Evolutionary conservation across 2,797 vertebrate species (phyloP).

Genomic region (Eurystomus glaucurus): DNA sequence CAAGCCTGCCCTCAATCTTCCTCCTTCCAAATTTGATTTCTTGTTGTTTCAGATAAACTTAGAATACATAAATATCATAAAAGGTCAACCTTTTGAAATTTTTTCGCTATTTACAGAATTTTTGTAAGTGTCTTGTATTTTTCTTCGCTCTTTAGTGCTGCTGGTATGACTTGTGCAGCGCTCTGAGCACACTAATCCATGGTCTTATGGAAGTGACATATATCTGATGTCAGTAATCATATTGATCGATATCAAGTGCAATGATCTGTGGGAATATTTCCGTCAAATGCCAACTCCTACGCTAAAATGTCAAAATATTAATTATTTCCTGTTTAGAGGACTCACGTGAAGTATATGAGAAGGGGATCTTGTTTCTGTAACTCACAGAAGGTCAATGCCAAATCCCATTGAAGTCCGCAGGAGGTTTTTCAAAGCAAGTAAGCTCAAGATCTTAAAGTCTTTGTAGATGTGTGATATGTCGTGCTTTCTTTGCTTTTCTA

Average conservation of each 20-base stretch:
- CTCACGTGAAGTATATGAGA: neutral
- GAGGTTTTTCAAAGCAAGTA: neutral
- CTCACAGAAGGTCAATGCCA: neutral
- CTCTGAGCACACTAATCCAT: neutral
- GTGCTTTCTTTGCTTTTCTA: neutral
- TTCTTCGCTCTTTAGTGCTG: neutral
- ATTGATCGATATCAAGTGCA: constrained; percentile 6
- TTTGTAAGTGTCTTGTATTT: accelerated
- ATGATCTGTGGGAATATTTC: constrained; percentile 33
- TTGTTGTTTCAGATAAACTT: neutral
- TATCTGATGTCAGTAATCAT: constrained; percentile 11
- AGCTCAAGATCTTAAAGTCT: neutral
- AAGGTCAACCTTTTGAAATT: neutral
- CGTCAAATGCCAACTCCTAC: neutral
- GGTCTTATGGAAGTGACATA: neutral
- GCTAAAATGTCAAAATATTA: constrained; percentile 40
- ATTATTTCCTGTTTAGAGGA: neutral
- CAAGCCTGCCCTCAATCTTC: neutral
- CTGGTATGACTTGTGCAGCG: neutral
- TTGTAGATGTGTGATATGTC: neutral
- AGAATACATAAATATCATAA: neutral
- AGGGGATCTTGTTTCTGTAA: neutral
- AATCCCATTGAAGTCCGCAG: neutral
- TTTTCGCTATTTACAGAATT: neutral
- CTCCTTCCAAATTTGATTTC: neutral